Conservation (phyloP, 2,113 vertebrate genomes). For the Acinonyx jubatus region DNA sequence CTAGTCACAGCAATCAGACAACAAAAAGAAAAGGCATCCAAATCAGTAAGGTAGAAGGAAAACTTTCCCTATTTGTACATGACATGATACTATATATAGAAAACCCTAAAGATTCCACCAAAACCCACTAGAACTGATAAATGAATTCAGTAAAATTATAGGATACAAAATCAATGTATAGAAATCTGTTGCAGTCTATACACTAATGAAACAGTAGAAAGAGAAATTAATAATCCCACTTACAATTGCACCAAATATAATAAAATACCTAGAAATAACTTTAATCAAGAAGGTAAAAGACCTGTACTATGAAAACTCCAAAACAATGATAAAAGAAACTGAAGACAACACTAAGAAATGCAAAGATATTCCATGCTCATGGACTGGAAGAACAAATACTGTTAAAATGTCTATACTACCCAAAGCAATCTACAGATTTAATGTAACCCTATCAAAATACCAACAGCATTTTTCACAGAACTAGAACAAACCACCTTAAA, state of each 20-base stretch:
- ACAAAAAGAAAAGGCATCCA: not conserved
- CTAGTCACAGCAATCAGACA: not conserved
- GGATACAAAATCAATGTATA: not conserved
- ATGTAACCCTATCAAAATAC: not conserved
- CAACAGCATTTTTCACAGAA: not conserved
- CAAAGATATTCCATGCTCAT: no score
- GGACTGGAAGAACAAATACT: no score
- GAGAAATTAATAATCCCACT: not conserved
- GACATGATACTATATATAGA: not conserved
- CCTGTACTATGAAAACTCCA: not conserved
- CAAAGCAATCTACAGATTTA: not conserved
- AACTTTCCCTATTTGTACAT: not conserved
- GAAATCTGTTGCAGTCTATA: not conserved
- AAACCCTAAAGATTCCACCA: not conserved
- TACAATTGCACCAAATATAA: not conserved
- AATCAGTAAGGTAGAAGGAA: not conserved
- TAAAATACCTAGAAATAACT: not conserved
- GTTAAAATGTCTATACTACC: not conserved
- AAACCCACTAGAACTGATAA: not conserved
- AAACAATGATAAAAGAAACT: not conserved
- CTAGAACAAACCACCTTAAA: not conserved
- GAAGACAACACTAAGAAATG: no score
- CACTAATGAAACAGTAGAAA: not conserved
- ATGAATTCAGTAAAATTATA: not conserved
- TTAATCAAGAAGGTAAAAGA: not conserved